Conservation (phyloP, 2,888 invertebrate genomes). For the Thereva unica region DNA sequence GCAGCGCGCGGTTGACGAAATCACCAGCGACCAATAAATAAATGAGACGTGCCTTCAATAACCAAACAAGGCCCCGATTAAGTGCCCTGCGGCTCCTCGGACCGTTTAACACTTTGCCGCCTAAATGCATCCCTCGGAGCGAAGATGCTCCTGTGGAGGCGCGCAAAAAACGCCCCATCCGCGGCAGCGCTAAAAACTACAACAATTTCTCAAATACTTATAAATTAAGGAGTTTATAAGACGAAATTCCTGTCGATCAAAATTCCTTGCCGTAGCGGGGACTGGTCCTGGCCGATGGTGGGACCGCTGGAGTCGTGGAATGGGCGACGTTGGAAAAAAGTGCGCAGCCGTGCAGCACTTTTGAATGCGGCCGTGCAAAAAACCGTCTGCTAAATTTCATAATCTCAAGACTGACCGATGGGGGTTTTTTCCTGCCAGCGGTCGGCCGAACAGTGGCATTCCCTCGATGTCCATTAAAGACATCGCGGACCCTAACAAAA, state of each 20-base stretch:
- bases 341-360: constrained; percentile 29
- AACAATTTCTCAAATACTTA: constrained; percentile 58
- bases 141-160: constrained; percentile 23
- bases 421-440: constrained; percentile 2
- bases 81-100: constrained; percentile 23
- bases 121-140: constrained; percentile 36
- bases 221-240: constrained; percentile 58
- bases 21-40: constrained; percentile 54
- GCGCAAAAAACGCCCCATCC: constrained; percentile 40
- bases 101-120: constrained; percentile 42
- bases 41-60: constrained; percentile 60
- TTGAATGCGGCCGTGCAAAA: constrained; percentile 24
- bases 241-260: constrained; percentile 59
- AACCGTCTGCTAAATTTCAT: constrained; percentile 40
- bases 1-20: constrained; percentile 29
- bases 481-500: constrained; percentile 17
- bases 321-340: constrained; percentile 22
- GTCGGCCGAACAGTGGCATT: neutral
- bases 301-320: constrained; percentile 31
- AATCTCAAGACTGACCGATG: constrained; percentile 37
- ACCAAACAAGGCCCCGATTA: constrained; percentile 49
- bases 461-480: constrained; percentile 35
- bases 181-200: constrained; percentile 46
- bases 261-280: constrained; percentile 50
- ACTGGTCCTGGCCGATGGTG: constrained; percentile 23